Conservation (phyloP, 2,888 invertebrate genomes). For the Ctenicera cuprea region DNA sequence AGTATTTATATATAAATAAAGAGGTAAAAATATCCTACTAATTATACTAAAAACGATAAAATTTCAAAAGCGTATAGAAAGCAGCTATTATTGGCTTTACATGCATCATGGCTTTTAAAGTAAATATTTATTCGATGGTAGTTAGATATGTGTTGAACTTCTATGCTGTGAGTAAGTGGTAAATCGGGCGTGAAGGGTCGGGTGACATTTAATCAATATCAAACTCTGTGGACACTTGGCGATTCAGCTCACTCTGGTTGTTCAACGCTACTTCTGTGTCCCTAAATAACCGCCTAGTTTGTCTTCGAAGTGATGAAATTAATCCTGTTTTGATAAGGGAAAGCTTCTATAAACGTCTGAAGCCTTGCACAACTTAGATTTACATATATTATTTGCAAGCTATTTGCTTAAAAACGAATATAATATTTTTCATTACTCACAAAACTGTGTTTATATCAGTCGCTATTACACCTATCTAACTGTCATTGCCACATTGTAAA, state of each 20-base stretch:
- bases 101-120: constrained; percentile 26
- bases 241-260: constrained; percentile 58
- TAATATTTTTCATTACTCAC: no score
- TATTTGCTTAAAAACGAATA: constrained; percentile 19
- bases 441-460: no score
- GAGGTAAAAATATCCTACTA: no score
- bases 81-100: background rate
- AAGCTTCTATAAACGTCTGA: constrained; percentile 40
- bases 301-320: constrained; percentile 46
- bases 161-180: constrained; percentile 65
- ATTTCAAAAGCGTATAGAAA: background rate
- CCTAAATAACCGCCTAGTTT: constrained; percentile 54
- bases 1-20: no score
- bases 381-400: constrained; percentile 29
- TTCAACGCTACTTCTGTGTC: constrained; percentile 59
- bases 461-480: no score
- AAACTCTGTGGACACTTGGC: constrained; percentile 67
- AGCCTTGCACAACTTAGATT: constrained; percentile 30
- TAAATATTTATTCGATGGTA: constrained; percentile 49
- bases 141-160: constrained; percentile 52
- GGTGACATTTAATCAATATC: constrained; percentile 71
- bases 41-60: background rate
- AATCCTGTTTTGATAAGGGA: constrained; percentile 51
- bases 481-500: no score
- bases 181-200: constrained; percentile 70